phyloP scores from a whole-genome alignment of 2,888 invertebrate species.

The Fragum whitleyi region DNA sequence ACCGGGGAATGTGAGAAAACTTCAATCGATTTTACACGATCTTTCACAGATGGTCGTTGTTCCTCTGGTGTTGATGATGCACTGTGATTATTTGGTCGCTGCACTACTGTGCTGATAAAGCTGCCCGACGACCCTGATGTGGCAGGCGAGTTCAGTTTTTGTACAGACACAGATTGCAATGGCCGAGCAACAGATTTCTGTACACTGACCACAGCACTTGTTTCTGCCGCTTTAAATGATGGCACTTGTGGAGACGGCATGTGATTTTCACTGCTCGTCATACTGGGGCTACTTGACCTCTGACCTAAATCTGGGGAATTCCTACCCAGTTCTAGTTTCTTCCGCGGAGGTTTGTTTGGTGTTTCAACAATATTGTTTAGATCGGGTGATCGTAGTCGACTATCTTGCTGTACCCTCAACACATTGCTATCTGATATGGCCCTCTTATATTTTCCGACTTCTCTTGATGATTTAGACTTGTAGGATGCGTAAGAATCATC shows the following conservation, averaged over 20 bases:
- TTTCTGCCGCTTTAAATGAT: slow-evolving; percentile 59
- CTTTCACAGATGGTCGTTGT: slow-evolving; percentile 46
- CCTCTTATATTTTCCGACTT: slow-evolving; percentile 76
- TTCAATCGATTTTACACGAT: slow-evolving; percentile 60
- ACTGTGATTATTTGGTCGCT: slow-evolving; percentile 43
- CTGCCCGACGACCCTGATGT: slow-evolving; percentile 47
- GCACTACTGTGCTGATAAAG: slow-evolving; percentile 59
- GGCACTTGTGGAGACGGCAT: slow-evolving; percentile 51
- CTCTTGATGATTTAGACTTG: slow-evolving; percentile 71
- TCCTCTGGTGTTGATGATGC: slow-evolving; percentile 37
- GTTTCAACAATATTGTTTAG: slow-evolving; percentile 48
- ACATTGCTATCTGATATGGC: slow-evolving; percentile 73
- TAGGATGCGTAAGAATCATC: slow-evolving; percentile 78
- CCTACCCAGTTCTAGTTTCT: slow-evolving; percentile 56
- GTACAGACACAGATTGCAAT: slow-evolving; percentile 37
- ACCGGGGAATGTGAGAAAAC: slow-evolving; percentile 60
- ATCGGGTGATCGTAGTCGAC: slow-evolving; percentile 37
- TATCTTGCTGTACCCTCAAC: slow-evolving; percentile 47
- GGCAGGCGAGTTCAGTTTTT: slow-evolving; percentile 46
- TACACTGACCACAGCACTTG: slow-evolving; percentile 43
- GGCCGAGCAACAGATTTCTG: slow-evolving; percentile 63
- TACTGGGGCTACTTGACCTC: slow-evolving; percentile 51
- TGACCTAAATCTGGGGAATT: slow-evolving; percentile 47
- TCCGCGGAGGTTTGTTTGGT: slow-evolving; percentile 65
- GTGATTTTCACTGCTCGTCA: slow-evolving; percentile 33